A percentile compares a stretch with the other conserved stretches of the same genome.
phyloP scores from a whole-genome alignment of 2,113 vertebrate species.

The Pteronura brasiliensis region DNA sequence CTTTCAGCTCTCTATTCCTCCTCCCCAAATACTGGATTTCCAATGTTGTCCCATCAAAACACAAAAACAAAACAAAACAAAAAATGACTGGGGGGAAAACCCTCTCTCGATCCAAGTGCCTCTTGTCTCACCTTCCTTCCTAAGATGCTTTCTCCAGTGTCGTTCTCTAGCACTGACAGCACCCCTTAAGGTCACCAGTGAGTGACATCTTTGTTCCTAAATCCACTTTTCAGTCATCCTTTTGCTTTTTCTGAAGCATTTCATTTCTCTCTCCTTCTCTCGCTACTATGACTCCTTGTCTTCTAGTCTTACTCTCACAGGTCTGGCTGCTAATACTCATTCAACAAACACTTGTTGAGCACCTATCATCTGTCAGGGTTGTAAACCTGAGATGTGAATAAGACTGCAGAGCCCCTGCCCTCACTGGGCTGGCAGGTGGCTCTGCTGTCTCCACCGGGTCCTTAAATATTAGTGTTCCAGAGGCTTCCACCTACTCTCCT shows the following conservation, averaged over 20 bases:
- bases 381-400: not conserved
- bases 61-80: not conserved
- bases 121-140: not conserved
- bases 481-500: not conserved
- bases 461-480: not conserved
- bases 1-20: not conserved
- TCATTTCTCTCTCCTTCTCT: not conserved
- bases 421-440: not conserved
- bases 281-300: not conserved
- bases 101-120: not conserved
- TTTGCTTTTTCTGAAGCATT: not conserved
- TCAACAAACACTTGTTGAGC: not conserved
- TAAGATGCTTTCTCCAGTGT: not conserved
- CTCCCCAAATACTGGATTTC: not conserved
- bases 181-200: not conserved
- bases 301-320: not conserved
- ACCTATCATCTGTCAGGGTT: not conserved
- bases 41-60: not conserved
- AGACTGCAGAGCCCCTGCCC: not conserved
- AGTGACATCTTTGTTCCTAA: not conserved
- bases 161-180: not conserved
- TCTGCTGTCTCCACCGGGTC: not conserved
- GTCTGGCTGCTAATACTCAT: not conserved
- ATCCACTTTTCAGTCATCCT: not conserved
- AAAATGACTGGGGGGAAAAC: not conserved